phyloP scores from a whole-genome alignment of 2,113 vertebrate genomes.

The Campylomormyrus numenius region DNA sequence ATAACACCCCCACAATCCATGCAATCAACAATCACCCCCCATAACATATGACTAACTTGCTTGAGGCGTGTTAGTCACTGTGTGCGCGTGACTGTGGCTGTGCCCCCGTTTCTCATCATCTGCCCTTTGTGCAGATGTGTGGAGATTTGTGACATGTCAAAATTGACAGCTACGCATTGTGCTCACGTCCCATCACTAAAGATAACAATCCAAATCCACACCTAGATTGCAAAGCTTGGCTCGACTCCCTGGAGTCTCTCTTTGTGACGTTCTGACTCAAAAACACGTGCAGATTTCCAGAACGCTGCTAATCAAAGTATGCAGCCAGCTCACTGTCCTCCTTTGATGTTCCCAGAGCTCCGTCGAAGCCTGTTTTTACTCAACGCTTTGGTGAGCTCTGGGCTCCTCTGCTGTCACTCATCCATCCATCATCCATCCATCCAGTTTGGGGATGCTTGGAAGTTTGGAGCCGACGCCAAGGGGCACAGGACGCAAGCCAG shows the following conservation, averaged over 20 bases:
- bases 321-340: background rate
- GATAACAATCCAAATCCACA: background rate
- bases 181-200: background rate
- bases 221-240: background rate
- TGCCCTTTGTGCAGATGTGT: background rate
- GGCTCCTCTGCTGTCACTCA: background rate
- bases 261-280: background rate
- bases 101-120: background rate
- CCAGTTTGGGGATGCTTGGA: background rate
- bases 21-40: background rate
- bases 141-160: background rate
- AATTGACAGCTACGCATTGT: background rate
- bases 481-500: background rate
- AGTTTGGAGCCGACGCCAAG: background rate
- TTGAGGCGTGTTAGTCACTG: background rate
- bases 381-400: background rate
- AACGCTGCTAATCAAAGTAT: background rate
- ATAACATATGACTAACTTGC: background rate
- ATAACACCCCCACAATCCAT: background rate
- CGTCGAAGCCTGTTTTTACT: background rate
- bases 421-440: background rate
- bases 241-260: background rate
- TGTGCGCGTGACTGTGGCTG: background rate
- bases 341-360: background rate
- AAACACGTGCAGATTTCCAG: background rate